Base-by-base conservation (phyloP, 92 coral and sea anemone species). In the Palythoa caribaeorum region DNA sequence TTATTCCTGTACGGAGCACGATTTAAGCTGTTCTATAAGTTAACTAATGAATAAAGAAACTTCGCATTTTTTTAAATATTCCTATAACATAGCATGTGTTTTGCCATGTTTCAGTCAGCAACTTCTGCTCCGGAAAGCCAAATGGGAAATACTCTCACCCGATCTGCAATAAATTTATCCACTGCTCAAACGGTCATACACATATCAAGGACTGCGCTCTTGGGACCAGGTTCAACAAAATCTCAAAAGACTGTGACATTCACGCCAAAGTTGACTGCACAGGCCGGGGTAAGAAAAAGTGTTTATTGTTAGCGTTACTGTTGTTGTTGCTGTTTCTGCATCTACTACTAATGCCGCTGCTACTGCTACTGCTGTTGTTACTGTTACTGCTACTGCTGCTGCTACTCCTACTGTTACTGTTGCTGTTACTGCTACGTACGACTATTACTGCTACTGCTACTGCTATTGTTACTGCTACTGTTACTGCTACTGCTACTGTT, bases 71-170 rank as follows among this genome's bases (percentile, higher is more conserved):
- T 9, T 55, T 7, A 55, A 55, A 9, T 9, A 55, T 55, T 55
- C 17, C 62, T 55, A 51, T 55, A 55, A 15, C 62, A 55, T 55
- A 11, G 62, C 1, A 6, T 55, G 62, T 55, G 62, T 55, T 55
- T 55, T 9, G 62, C 12, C 12, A 55, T 8, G 17, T 77, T 80
- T 39, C 55, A 80, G 85, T 80, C 37, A 63, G 73, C 9, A 63
- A 63, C 20, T 80, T 62, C 74, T 80, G 85, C 59, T 55, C 72
- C 37, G 19, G 21, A 5, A 80, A 17, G 19, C 39, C 74, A 0
- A 63, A 60, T 20, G 85, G 85, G 3, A 80, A 80, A 63, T 80
- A 62, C 14, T 40, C 85, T 39, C 85, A 80, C 8, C 74, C 85
- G 16, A 28, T 16, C 9, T 80, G 85, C 73, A 38, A 57, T 5